Evolutionary conservation across 53 echinoderm and acorn worm genomes (phyloP), one percentile per base, ranked within the genome.

Genomic region (Echinarachnius parma): DNA sequence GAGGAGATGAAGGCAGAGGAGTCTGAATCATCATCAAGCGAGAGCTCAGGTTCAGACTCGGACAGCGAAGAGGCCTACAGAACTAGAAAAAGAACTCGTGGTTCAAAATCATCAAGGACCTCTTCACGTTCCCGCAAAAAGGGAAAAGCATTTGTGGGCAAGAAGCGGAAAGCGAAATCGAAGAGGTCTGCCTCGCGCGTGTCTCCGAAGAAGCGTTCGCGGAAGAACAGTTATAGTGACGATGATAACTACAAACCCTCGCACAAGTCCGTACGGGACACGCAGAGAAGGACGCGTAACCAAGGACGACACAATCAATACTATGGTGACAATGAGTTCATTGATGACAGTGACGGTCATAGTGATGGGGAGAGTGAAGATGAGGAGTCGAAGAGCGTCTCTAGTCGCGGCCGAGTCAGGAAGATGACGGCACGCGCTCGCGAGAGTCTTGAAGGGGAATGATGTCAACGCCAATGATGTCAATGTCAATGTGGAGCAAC

Each of bases 281-380:
- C 70, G 16, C 53, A 69, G 11, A 53, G 52, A 4, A 31, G 70
- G 35, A 69, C 70, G 9, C 33, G 70, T 10, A 69, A 69, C 22
- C 70, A 69, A 34, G 70, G 70, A 1, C 34, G 70, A 9, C 70
- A 50, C 52, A 69, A 53, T 52, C 70, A 69, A 53, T 69, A 69
- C 53, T 69, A 69, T 7, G 70, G 70, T 22, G 70, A 69, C 70
- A 53, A 33, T 66, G 62, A 62, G n/a, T n/a, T n/a, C n/a, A n/a
- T n/a, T n/a, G 42, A 39, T 13, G 42, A 39, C 42, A n/a, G n/a
- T n/a, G 48, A n/a, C n/a, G n/a, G n/a, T n/a, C n/a, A n/a, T n/a
- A n/a, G n/a, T n/a, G n/a, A n/a, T n/a, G n/a, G n/a, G n/a, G n/a
- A 52, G 53, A 34, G 36, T 21, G 62, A 61, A 4, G 23, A 61